Evolutionary conservation across 1,140 invertebrate species (phyloP).

Genomic region (Eueides isabella): DNA sequence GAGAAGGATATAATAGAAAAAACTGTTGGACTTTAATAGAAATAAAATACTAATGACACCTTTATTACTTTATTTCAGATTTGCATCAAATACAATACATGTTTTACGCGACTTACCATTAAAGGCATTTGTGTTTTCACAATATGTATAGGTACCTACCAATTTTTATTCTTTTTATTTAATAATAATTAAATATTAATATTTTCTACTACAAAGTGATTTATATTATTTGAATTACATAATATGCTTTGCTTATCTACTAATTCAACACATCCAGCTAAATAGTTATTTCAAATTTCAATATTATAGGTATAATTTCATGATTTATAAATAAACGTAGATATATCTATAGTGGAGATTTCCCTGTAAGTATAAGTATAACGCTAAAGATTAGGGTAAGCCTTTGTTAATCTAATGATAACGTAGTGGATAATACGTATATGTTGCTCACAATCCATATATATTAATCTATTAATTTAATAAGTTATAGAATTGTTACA

Average conservation of each 20-base stretch:
- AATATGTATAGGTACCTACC: slow-evolving; percentile 15
- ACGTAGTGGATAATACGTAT: not conserved
- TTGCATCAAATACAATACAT: slow-evolving; percentile 53
- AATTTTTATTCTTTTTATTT: slow-evolving; percentile 39
- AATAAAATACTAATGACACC: slow-evolving; percentile 5
- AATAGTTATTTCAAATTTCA: slow-evolving; percentile 17
- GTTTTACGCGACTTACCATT: slow-evolving; percentile 40
- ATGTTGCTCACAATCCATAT: not conserved
- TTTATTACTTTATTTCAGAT: slow-evolving; percentile 55
- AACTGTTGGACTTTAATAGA: not conserved
- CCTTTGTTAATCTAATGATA: not conserved
- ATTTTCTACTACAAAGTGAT: slow-evolving; percentile 9
- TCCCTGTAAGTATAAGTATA: slow-evolving; percentile 33
- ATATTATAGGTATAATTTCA: not conserved
- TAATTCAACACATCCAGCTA: slow-evolving; percentile 27
- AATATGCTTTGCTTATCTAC: slow-evolving; percentile 18
- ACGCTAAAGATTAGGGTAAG: slow-evolving; percentile 24
- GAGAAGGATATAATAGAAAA: not conserved
- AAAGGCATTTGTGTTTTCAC: slow-evolving; percentile 50
- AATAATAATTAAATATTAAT: slow-evolving; percentile 21
- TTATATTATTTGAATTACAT: slow-evolving; percentile 6
- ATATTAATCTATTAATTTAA: not conserved
- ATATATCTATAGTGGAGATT: slow-evolving; percentile 25
- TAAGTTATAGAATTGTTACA: not conserved
- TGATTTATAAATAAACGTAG: not conserved